phyloP scores from a whole-genome alignment of 2,888 invertebrate species.

The Chrysina gloriosa region DNA sequence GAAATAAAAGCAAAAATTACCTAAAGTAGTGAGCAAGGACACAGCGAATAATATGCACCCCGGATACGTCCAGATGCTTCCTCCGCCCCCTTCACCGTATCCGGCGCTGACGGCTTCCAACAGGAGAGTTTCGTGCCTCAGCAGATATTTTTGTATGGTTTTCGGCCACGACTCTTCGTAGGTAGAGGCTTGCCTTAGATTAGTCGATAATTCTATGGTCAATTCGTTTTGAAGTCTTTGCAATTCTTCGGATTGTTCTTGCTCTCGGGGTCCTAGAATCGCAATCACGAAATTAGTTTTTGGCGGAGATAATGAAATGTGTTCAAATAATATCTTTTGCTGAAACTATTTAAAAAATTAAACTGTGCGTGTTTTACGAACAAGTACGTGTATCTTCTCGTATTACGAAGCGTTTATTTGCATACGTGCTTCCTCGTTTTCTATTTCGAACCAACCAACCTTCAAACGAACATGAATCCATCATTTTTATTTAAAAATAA shows the following conservation, averaged over 20 bases:
- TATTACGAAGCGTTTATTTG: no score
- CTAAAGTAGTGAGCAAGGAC: slow-evolving; percentile 77
- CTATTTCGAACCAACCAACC: no score
- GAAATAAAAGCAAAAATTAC: slow-evolving; percentile 63
- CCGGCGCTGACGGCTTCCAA: slow-evolving; percentile 69
- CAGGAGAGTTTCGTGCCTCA: slow-evolving; percentile 70
- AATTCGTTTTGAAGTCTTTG: slow-evolving; percentile 71
- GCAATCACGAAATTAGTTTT: no score
- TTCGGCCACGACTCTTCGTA: slow-evolving; percentile 72
- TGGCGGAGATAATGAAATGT: no score
- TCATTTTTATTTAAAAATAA: no score
- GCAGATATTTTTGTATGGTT: slow-evolving; percentile 69
- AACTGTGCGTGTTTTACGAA: no score
- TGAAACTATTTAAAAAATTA: no score
- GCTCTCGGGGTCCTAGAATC: slow-evolving; percentile 71
- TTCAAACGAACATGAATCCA: no score
- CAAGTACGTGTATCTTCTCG: no score
- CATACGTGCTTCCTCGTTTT: no score
- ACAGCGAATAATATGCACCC: slow-evolving; percentile 77
- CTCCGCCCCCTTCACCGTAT: slow-evolving; percentile 69
- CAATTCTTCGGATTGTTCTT: slow-evolving; percentile 68
- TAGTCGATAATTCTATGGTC: slow-evolving; percentile 73
- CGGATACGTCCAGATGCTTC: slow-evolving; percentile 75
- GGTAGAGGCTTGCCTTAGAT: slow-evolving; percentile 69
- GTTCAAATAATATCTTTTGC: no score